Base-by-base conservation (phyloP, 1,140 invertebrate species). In the Penaeus japonicus region DNA sequence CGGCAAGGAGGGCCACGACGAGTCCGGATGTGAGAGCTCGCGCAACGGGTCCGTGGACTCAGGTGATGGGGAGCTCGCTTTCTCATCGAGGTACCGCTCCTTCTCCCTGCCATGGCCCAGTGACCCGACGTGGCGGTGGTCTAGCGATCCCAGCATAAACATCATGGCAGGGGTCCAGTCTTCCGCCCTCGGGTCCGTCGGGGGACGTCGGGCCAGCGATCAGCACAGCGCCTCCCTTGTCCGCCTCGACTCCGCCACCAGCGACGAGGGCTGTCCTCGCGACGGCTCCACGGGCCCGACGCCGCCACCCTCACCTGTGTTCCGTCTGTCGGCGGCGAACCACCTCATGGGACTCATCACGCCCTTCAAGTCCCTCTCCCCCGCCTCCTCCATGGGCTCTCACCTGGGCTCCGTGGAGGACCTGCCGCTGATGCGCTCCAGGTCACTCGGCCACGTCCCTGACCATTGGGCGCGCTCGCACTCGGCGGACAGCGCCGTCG, bases 401-500 rank as follows among this genome's bases (percentile, higher is more conserved):
- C 89, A 84, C 53, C n/a, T 88, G 57, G 86, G 59, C 20, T 88
- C 85, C 4, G 83, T 85, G n/a, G 89, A 90, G 53, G 82, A 90
- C 75, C 65, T 90, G 54, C 83, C 78, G 22, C 83, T 90, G 22
- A 53, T 82, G 47, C 81, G 89, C 4, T 90, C 89, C 35, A 85
- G 81, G 77, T 90, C 89, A 10, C 82, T 80, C 20, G 86, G 85
- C 22, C 85, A 88, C 75, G 83, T 88, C 62, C 75, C 85, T 15
- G 89, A 88, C 35, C 47, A 73, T 62, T 75, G 75, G 82, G 65
- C 53, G n/a, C 79, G 86, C 20, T 86, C 89, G 1, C 57, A 81
- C 39, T 90, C 89, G 5, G 77, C 86, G 18, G 89, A 90, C 83
- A 90, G 89, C 59, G 89, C 89, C 57, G 89, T 90, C 24, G 89